A percentile compares a stretch with the other conserved stretches of the same genome.
These are phyloP conservation scores for Synodontis membranacea DNA, from an alignment of 2,113 vertebrate genomes.

Conservation along the genomic window DNA sequence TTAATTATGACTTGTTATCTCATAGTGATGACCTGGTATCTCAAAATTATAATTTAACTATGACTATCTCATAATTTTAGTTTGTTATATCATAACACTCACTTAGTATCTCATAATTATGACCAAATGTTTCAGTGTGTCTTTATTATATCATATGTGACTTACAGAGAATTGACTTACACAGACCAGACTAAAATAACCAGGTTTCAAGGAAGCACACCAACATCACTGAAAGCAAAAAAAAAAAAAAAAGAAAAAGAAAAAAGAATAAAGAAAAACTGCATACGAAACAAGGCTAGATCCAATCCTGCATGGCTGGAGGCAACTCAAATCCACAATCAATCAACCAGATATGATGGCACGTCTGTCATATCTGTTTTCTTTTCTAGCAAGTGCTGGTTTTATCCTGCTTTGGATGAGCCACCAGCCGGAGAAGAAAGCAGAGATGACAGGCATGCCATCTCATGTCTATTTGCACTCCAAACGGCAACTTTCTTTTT, in stretches of 20 bases:
- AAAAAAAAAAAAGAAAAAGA: neutral
- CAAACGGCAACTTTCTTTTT: slow-evolving; percentile 14
- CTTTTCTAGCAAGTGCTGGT: slow-evolving; percentile 13
- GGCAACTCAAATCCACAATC: slow-evolving; percentile 18
- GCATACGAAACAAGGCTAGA: neutral
- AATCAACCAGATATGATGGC: slow-evolving; percentile 9
- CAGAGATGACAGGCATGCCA: slow-evolving; percentile 12
- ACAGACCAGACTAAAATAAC: slow-evolving; percentile 17
- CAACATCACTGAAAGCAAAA: neutral
- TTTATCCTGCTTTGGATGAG: slow-evolving; percentile 6
- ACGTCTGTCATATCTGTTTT: slow-evolving; percentile 9
- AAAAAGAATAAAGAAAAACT: neutral
- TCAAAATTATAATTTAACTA: neutral
- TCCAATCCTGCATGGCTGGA: slow-evolving; percentile 11
- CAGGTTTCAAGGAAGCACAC: neutral
- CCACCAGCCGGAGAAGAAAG: slow-evolving; percentile 11
- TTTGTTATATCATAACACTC: neutral
- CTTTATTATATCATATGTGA: neutral
- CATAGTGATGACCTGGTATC: neutral
- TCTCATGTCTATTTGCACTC: slow-evolving; percentile 23
- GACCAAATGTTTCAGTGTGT: neutral
- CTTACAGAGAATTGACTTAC: too few species aligned
- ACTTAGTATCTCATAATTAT: neutral
- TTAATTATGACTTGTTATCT: neutral
- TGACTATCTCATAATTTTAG: neutral